Percentiles rank a stretch among this genome's conserved stretches.
phyloP scores from a whole-genome alignment of 2,797 vertebrate genomes.

The Neosalanx taihuensis region DNA sequence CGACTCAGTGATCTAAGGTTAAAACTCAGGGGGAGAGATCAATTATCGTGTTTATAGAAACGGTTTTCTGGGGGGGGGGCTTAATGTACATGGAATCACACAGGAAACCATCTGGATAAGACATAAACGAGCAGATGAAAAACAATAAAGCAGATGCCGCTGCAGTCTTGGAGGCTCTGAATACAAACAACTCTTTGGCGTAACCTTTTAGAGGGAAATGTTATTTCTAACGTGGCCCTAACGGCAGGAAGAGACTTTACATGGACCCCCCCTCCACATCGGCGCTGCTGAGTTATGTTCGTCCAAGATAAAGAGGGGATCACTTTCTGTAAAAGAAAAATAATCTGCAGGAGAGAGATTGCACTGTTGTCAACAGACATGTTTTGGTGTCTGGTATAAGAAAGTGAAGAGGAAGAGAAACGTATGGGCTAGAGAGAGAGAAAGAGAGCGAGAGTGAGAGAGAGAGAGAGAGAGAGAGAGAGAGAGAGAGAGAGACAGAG shows the following conservation, averaged over 20 bases:
- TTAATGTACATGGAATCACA: slow-evolving; percentile 47
- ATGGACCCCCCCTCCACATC: slow-evolving; percentile 51
- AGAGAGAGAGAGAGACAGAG: slow-evolving; percentile 17
- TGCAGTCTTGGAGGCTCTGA: slow-evolving; percentile 31
- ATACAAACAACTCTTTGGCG: slow-evolving; percentile 46
- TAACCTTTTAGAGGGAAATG: slow-evolving; percentile 67
- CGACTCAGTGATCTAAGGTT: slow-evolving; percentile 27
- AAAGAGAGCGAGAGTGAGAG: slow-evolving; percentile 37
- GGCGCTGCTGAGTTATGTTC: slow-evolving; percentile 62
- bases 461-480: neutral
- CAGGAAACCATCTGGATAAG: slow-evolving; percentile 30
- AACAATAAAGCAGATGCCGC: slow-evolving; percentile 44
- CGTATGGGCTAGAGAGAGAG: slow-evolving; percentile 55
- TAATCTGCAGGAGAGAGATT: slow-evolving; percentile 58
- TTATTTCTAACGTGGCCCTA: slow-evolving; percentile 58
- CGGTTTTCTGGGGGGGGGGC: slow-evolving; percentile 19
- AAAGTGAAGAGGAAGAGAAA: slow-evolving; percentile 57
- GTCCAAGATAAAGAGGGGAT: slow-evolving; percentile 62
- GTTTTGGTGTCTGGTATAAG: slow-evolving; percentile 66
- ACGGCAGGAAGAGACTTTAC: slow-evolving; percentile 64
- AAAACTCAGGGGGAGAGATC: slow-evolving; percentile 22
- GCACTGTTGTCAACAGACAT: slow-evolving; percentile 56
- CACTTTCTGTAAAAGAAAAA: slow-evolving; percentile 62
- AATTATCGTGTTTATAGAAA: slow-evolving; percentile 27
- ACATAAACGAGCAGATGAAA: slow-evolving; percentile 24